Evolutionary conservation across 2,888 invertebrate species (phyloP).

Genomic region (Agrilus mali): DNA sequence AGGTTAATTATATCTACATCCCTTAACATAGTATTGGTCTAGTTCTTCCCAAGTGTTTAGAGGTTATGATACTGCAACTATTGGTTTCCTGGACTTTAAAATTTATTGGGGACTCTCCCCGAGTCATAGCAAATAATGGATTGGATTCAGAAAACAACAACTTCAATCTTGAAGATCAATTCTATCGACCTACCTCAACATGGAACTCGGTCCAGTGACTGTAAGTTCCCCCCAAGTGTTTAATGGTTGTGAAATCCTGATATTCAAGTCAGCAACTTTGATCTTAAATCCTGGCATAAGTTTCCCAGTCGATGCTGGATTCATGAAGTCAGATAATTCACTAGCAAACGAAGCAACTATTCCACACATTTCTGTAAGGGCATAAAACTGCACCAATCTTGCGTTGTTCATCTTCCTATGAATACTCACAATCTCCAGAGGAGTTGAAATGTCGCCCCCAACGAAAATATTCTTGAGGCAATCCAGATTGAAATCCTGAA

Average conservation of each 20-base stretch:
- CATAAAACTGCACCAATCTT: slow-evolving; percentile 21
- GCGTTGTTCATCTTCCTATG: slow-evolving; percentile 17
- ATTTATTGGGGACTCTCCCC: too few relatives aligned
- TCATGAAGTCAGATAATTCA: slow-evolving; percentile 14
- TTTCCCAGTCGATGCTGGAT: slow-evolving; percentile 20
- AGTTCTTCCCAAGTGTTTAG: too few relatives aligned
- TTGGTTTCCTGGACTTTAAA: too few relatives aligned
- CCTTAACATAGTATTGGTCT: too few relatives aligned
- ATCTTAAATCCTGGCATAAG: slow-evolving; percentile 19
- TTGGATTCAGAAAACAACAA: too few relatives aligned
- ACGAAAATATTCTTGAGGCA: slow-evolving; percentile 21
- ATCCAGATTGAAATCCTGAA: slow-evolving; percentile 23
- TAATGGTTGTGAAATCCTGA: slow-evolving; percentile 15
- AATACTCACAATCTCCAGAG: slow-evolving; percentile 18
- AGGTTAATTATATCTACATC: too few relatives aligned
- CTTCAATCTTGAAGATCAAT: too few relatives aligned
- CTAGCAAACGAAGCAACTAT: slow-evolving; percentile 16
- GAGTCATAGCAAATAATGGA: too few relatives aligned
- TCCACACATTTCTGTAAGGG: slow-evolving; percentile 22
- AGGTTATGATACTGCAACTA: too few relatives aligned
- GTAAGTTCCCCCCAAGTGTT: slow-evolving; percentile 23
- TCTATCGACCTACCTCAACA: slow-evolving; percentile 21
- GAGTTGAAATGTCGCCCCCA: slow-evolving; percentile 20
- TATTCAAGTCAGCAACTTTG: slow-evolving; percentile 20
- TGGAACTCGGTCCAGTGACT: slow-evolving; percentile 21